Base-by-base conservation (phyloP, 1,140 invertebrate genomes). In the Nylanderia fulva region DNA sequence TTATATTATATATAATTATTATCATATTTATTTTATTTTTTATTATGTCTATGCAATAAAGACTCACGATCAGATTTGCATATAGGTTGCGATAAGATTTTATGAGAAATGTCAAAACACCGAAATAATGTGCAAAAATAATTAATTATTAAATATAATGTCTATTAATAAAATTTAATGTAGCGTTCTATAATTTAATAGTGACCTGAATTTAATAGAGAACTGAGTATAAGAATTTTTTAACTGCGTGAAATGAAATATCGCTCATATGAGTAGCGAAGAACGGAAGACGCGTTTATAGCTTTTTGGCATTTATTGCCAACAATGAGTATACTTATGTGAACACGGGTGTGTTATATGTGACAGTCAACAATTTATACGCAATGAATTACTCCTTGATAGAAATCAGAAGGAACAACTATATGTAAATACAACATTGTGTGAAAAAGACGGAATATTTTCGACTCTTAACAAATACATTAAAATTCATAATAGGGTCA, bases 271-370 rank as follows among this genome's bases (percentile, higher is more conserved):
- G 54, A 76, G n/a, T 61, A 11, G 9, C 21, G 36, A 39, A 18
- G 15, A 82, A 15, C 21, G 29, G 52, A 72, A 63, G 42, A 77
- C n/a, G 21, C 56, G 29, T 82, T 82, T 82, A 82, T 74, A 45
- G 68, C 52, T 58, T 15, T 39, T 84, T 76, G 71, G 24, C 39
- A 48, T 83, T 83, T 83, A 76, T 71, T 58, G 39, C 45, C 77
- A 82, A 83, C 54, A 83, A 84, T 84, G 18, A 76, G 24, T 60
- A 63, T 60, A 58, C 69, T 60, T 61, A 48, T 36, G 45, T 52
- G 21, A 18, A 77, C 27, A 11, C n/a, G 13, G 61, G 27, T 18
- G 18, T 3, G 18, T 39, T 13, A 24, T 18, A 58, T 45, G 18
- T 33, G 36, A 61, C 11, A 36, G 15, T 42, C 39, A 24, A 60